phyloP scores from a whole-genome alignment of 2,797 vertebrate genomes.

The Lagocephalus sceleratus region DNA sequence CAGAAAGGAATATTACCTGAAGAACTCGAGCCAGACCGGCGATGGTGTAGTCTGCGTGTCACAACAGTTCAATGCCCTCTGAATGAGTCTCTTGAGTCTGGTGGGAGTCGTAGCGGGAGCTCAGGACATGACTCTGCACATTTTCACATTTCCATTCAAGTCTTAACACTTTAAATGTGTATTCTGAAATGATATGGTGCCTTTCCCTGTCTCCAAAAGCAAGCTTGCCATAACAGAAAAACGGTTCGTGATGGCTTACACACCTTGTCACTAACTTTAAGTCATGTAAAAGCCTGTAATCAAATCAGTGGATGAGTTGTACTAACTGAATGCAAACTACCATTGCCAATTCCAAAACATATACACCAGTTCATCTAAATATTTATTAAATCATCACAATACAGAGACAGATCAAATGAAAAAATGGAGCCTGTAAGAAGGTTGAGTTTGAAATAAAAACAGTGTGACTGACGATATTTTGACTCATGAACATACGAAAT shows the following conservation, averaged over 20 bases:
- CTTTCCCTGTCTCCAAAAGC: constrained; percentile 71
- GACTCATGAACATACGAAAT: background rate
- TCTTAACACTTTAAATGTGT: constrained; percentile 78
- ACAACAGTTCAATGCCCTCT: constrained; percentile 61
- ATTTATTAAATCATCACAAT: constrained; percentile 73
- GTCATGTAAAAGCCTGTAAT: constrained; percentile 63
- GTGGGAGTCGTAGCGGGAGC: constrained; percentile 65
- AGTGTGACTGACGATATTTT: constrained; percentile 19
- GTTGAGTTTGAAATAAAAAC: constrained; percentile 54
- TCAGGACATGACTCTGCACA: constrained; percentile 69
- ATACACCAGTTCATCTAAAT: constrained; percentile 65
- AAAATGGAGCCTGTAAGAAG: constrained; percentile 51
- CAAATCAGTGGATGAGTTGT: constrained; percentile 64
- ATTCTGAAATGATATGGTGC: constrained; percentile 80
- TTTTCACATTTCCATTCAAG: constrained; percentile 72
- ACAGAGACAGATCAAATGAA: constrained; percentile 46
- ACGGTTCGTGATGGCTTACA: constrained; percentile 55
- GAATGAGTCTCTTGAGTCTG: constrained; percentile 56
- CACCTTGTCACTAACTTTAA: constrained; percentile 48
- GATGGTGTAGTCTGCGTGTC: constrained; percentile 46
- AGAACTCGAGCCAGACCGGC: constrained; percentile 58
- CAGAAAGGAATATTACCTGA: constrained; percentile 59
- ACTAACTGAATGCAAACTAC: constrained; percentile 57
- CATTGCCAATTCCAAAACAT: constrained; percentile 54
- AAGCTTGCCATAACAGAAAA: constrained; percentile 66